Percentiles rank a stretch among this genome's conserved stretches.
phyloP scores from a whole-genome alignment of 2,113 vertebrate species.

The Actenoides hombroni region DNA sequence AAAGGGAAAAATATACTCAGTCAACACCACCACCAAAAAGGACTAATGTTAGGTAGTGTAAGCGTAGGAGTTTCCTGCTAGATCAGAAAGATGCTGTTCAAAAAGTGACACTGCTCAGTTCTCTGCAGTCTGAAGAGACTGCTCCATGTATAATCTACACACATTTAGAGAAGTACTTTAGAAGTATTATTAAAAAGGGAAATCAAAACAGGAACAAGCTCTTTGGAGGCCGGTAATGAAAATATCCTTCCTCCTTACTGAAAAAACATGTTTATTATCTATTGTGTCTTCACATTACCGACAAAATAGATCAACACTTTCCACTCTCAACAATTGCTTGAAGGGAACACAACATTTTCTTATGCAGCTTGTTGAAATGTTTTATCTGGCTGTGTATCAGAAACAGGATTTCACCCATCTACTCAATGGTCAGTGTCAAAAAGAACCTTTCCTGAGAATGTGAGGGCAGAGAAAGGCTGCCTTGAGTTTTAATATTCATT shows the following conservation, averaged over 20 bases:
- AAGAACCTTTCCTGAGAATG: not conserved
- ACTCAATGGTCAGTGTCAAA: not conserved
- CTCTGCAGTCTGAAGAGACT: not conserved
- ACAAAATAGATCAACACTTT: not conserved
- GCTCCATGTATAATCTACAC: not conserved
- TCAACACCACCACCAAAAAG: not conserved
- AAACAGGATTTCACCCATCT: not conserved
- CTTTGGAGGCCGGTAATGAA: not conserved
- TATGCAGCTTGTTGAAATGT: not conserved
- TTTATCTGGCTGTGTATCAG: not conserved
- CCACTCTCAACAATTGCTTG: not conserved
- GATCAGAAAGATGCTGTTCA: not conserved
- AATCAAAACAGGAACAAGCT: slow-evolving; percentile 50
- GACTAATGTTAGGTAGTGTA: not conserved
- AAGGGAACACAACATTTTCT: not conserved
- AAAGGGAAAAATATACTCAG: not conserved
- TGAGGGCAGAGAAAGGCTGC: not conserved
- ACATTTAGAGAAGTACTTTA: not conserved
- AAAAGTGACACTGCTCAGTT: not conserved
- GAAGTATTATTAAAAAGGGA: not conserved
- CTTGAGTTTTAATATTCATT: not conserved
- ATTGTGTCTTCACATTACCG: not conserved
- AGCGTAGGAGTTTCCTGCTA: not conserved
- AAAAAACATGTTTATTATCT: not conserved
- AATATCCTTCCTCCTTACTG: slow-evolving; percentile 29